A percentile compares a stretch with the other conserved stretches of the same genome.
phyloP scores from a whole-genome alignment of 2,113 vertebrate species.

The Hirundichthys speculiger region DNA sequence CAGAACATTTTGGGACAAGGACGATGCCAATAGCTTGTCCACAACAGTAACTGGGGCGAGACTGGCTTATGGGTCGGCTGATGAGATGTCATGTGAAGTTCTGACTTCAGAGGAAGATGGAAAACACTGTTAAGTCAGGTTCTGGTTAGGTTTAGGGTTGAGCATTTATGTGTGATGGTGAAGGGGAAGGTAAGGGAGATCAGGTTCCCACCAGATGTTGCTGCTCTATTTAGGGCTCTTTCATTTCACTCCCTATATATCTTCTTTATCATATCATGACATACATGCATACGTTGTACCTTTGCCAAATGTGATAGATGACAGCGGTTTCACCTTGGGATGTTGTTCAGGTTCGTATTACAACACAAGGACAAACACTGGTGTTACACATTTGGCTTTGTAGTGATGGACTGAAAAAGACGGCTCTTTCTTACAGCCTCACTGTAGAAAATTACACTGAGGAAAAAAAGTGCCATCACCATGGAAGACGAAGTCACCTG shows the following conservation, averaged over 20 bases:
- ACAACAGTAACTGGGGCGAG: no score
- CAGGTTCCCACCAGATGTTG: conserved; percentile 47
- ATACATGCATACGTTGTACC: neutral
- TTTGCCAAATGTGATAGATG: conserved; percentile 19
- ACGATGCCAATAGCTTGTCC: no score
- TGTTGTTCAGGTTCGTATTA: conserved; percentile 35
- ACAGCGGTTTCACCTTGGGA: conserved; percentile 48
- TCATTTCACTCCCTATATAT: conserved; percentile 13
- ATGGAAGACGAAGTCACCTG: conserved; percentile 11
- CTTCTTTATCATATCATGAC: conserved; percentile 18
- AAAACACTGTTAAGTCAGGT: no score
- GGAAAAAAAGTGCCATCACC: neutral
- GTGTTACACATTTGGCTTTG: conserved; percentile 1
- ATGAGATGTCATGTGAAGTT: no score
- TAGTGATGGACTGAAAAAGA: neutral
- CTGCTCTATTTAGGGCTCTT: conserved; percentile 62
- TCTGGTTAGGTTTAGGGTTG: no score
- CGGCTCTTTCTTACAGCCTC: neutral
- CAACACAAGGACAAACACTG: neutral
- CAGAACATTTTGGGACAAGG: no score
- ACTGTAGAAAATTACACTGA: neutral
- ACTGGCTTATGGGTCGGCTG: no score
- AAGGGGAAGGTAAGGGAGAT: no score
- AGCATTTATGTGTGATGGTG: no score
- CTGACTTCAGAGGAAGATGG: no score